Evolutionary conservation across 2,113 vertebrate species (phyloP).

Genomic region (Thamnaconus septentrionalis): DNA sequence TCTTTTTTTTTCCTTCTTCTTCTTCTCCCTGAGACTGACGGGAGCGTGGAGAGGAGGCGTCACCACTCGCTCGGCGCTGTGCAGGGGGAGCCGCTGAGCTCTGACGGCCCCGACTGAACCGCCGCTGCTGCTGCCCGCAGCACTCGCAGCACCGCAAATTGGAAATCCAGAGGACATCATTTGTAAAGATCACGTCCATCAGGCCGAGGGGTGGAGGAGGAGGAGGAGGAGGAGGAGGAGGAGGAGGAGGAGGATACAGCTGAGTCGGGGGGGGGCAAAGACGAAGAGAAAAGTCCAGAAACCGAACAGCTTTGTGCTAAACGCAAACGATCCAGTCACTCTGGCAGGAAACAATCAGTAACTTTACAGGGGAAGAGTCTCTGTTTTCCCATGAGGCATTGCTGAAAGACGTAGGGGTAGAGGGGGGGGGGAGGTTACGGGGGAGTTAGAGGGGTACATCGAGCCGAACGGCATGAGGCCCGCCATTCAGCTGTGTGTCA

Average conservation of each 20-base stretch:
- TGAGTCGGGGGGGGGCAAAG: too few relatives aligned
- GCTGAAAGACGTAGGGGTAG: background rate
- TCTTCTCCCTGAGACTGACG: conserved; percentile 63
- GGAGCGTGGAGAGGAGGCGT: conserved; percentile 71
- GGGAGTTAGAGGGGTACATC: background rate
- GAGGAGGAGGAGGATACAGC: too few relatives aligned
- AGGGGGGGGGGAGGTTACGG: too few relatives aligned
- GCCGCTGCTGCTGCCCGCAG: conserved; percentile 61
- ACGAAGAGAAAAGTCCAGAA: background rate
- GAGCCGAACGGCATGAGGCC: conserved; percentile 14
- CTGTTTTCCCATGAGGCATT: conserved; percentile 15
- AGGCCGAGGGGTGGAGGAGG: conserved; percentile 30
- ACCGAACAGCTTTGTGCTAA: conserved; percentile 33
- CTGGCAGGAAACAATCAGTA: too few relatives aligned
- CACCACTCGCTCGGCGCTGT: conserved; percentile 58
- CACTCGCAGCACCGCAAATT: conserved; percentile 72
- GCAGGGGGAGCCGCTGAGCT: conserved; percentile 33
- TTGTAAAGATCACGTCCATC: conserved; percentile 73
- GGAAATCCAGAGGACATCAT: conserved; percentile 78
- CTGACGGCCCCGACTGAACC: conserved; percentile 58
- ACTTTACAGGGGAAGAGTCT: conserved; percentile 13
- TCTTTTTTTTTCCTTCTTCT: conserved; percentile 30
- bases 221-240: too few relatives aligned
- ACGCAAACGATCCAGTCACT: conserved; percentile 9
- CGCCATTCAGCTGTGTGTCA: conserved; percentile 40